Percentiles rank a stretch among this genome's conserved stretches.
Conservation (phyloP, 2,888 invertebrate species). For the Cephus runcator region DNA sequence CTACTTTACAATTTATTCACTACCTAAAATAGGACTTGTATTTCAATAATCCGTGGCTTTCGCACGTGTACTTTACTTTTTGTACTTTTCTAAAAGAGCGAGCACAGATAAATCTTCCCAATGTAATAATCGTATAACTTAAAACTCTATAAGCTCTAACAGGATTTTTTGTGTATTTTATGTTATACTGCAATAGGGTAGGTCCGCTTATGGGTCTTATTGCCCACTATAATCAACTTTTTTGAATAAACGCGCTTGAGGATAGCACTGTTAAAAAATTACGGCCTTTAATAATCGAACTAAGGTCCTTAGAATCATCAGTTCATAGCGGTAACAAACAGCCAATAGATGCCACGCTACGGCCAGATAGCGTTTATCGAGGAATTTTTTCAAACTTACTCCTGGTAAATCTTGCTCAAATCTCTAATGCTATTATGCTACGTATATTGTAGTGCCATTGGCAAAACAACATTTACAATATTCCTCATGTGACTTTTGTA, state of each 20-base stretch:
- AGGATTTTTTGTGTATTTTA: neutral
- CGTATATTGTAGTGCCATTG: neutral
- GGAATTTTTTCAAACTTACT: neutral
- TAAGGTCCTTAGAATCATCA: neutral
- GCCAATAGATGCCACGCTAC: neutral
- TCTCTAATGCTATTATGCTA: neutral
- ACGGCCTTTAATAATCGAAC: neutral
- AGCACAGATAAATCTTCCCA: neutral
- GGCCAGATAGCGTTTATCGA: neutral
- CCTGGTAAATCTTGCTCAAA: neutral
- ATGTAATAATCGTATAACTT: neutral
- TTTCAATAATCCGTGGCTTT: neutral
- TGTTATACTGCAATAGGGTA: neutral
- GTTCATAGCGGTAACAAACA: neutral
- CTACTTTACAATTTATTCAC: neutral
- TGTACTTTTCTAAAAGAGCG: neutral
- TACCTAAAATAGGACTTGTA: neutral
- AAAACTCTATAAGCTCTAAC: neutral
- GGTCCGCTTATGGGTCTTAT: neutral
- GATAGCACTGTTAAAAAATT: neutral
- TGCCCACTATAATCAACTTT: neutral
- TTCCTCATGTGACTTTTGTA: neutral
- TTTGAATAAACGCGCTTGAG: neutral
- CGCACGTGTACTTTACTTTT: neutral
- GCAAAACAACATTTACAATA: neutral